Percentiles rank a stretch among this genome's conserved stretches.
Conservation (phyloP, 2,797 vertebrate species). For the Ptychobarbus kaznakovi region DNA sequence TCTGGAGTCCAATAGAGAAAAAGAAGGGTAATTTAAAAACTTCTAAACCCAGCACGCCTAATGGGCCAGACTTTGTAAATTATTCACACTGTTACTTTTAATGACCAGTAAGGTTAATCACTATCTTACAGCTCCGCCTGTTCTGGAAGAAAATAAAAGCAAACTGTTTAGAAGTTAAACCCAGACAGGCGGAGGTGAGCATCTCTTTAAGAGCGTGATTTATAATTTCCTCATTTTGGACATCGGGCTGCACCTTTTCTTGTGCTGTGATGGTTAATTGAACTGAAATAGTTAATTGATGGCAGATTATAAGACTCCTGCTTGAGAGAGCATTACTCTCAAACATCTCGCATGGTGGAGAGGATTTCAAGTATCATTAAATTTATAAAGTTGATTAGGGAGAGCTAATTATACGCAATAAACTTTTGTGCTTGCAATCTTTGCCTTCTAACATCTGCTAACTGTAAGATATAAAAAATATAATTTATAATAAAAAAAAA, state of each 20-base stretch:
- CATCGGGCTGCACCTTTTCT: slow-evolving; percentile 8
- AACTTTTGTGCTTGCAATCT: slow-evolving; percentile 2
- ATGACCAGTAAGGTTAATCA: slow-evolving; percentile 36
- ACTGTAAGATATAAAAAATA: not conserved
- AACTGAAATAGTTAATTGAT: slow-evolving; percentile 37
- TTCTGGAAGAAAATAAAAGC: slow-evolving; percentile 21
- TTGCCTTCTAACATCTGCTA: not conserved
- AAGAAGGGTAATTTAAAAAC: slow-evolving; percentile 26
- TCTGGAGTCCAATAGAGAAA: slow-evolving; percentile 29
- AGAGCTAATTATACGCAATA: slow-evolving; percentile 24
- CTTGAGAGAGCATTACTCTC: slow-evolving; percentile 22
- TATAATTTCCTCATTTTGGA: not conserved
- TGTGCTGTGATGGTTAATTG: slow-evolving; percentile 13
- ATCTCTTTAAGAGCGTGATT: not conserved
- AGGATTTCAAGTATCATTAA: slow-evolving; percentile 39
- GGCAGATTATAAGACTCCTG: slow-evolving; percentile 16
- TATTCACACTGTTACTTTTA: slow-evolving; percentile 36
- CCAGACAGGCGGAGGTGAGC: not conserved
- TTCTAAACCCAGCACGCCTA: not conserved
- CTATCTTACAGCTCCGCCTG: slow-evolving; percentile 8
- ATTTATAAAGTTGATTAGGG: slow-evolving; percentile 34
- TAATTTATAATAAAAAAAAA: not conserved
- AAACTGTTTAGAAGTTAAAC: slow-evolving; percentile 3
- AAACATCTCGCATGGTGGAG: slow-evolving; percentile 16
- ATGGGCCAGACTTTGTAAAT: slow-evolving; percentile 31